These are phyloP conservation scores for Sinonovacula constricta DNA, from an alignment of 1,140 invertebrate species.

Conservation along the genomic window DNA sequence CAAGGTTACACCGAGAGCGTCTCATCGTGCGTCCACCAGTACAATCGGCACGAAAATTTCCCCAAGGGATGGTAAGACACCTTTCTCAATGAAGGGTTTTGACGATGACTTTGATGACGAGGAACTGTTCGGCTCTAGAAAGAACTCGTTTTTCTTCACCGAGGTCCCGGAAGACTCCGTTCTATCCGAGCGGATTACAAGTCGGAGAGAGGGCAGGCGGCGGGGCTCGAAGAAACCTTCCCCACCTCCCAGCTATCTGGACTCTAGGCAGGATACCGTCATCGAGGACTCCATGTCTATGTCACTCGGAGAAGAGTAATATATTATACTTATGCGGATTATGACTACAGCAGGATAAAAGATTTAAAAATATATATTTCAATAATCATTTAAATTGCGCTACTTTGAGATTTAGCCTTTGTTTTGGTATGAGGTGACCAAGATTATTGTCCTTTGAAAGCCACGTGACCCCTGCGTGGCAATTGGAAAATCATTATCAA, in stretches of 20 bases:
- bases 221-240: conserved; percentile 12
- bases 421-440: too few relatives aligned
- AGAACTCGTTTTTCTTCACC: conserved; percentile 28
- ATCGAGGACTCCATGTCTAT: neutral
- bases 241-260: conserved; percentile 12
- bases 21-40: neutral
- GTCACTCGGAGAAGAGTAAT: neutral
- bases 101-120: neutral
- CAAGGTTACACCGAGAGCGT: neutral
- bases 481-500: too few relatives aligned
- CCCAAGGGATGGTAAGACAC: neutral
- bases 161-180: conserved; percentile 19
- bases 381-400: too few relatives aligned
- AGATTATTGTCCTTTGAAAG: too few relatives aligned
- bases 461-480: too few relatives aligned
- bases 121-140: too few relatives aligned
- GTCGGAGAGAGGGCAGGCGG: neutral
- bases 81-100: neutral
- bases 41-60: neutral
- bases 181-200: too few relatives aligned
- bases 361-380: too few relatives aligned
- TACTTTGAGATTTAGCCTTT: too few relatives aligned
- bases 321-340: too few relatives aligned
- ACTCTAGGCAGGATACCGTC: conserved; percentile 3
- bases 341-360: too few relatives aligned